These are phyloP conservation scores for Apotomis capreana DNA, from an alignment of 2,888 invertebrate genomes.

Conservation along the genomic window DNA sequence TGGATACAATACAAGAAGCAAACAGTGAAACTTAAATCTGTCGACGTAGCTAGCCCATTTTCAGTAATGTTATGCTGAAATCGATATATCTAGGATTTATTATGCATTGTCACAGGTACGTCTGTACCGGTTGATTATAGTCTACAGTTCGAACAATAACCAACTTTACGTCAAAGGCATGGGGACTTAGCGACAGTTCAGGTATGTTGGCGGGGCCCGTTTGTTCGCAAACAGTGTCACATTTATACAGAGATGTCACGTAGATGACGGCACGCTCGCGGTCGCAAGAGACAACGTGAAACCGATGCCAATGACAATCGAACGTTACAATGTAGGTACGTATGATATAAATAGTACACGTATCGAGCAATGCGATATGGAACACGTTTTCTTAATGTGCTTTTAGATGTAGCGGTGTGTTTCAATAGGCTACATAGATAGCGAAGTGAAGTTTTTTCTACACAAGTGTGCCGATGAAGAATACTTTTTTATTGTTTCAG, in stretches of 20 bases:
- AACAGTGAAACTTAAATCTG: neutral
- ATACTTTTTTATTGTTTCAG: no score
- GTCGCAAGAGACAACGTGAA: constrained; percentile 23
- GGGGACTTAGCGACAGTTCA: constrained; percentile 3
- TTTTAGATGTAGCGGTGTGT: neutral
- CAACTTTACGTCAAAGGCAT: neutral
- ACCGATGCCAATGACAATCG: constrained; percentile 19
- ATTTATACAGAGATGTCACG: constrained; percentile 30
- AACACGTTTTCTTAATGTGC: constrained; percentile 4
- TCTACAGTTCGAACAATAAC: neutral
- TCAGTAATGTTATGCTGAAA: neutral
- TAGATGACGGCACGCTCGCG: constrained; percentile 19
- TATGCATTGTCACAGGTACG: constrained; percentile 9
- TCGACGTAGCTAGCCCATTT: neutral
- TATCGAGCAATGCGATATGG: neutral
- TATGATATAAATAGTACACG: constrained; percentile 12
- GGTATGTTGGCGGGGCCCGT: constrained; percentile 6
- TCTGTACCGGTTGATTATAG: neutral
- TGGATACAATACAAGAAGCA: neutral
- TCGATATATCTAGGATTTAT: constrained; percentile 19
- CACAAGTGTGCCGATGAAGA: no score
- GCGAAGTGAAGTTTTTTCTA: no score
- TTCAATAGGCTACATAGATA: neutral
- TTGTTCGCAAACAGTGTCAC: constrained; percentile 13
- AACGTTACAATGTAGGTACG: constrained; percentile 19